Percentiles rank a stretch among this genome's conserved stretches.
Evolutionary conservation across 2,113 vertebrate genomes (phyloP).

Genomic region (Elgaria multicarinata): DNA sequence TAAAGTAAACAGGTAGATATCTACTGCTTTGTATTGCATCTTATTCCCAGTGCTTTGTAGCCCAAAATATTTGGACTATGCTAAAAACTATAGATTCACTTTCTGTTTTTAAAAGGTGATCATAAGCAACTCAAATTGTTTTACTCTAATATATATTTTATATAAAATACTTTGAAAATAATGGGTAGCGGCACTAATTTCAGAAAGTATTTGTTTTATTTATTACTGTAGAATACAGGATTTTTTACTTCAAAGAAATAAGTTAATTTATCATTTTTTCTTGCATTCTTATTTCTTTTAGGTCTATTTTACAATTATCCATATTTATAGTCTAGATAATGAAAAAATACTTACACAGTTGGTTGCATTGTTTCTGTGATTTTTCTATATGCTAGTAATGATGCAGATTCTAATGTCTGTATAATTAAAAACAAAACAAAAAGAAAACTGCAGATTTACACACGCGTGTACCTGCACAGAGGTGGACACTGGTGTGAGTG

Average conservation of each 20-base stretch:
- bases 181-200: neutral
- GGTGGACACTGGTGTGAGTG: slow-evolving; percentile 9
- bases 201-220: slow-evolving; percentile 27
- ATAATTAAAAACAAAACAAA: slow-evolving; percentile 69
- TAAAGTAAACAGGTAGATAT: neutral
- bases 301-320: slow-evolving; percentile 5
- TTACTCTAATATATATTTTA: neutral
- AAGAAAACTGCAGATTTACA: slow-evolving; percentile 60
- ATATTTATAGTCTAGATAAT: slow-evolving; percentile 47
- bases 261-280: slow-evolving; percentile 8
- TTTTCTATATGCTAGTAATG: slow-evolving; percentile 68
- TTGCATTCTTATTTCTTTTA: slow-evolving; percentile 4
- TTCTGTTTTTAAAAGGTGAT: neutral
- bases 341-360: slow-evolving; percentile 65
- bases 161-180: slow-evolving; percentile 28
- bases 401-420: slow-evolving; percentile 62
- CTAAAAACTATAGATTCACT: slow-evolving; percentile 6
- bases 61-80: slow-evolving; percentile 6
- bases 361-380: slow-evolving; percentile 58
- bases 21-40: neutral
- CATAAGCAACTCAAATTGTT: neutral
- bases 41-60: neutral
- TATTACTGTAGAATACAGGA: neutral
- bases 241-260: slow-evolving; percentile 28
- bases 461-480: slow-evolving; percentile 32